phyloP scores from a whole-genome alignment of 2,888 invertebrate species.

The Sinelater perroti region DNA sequence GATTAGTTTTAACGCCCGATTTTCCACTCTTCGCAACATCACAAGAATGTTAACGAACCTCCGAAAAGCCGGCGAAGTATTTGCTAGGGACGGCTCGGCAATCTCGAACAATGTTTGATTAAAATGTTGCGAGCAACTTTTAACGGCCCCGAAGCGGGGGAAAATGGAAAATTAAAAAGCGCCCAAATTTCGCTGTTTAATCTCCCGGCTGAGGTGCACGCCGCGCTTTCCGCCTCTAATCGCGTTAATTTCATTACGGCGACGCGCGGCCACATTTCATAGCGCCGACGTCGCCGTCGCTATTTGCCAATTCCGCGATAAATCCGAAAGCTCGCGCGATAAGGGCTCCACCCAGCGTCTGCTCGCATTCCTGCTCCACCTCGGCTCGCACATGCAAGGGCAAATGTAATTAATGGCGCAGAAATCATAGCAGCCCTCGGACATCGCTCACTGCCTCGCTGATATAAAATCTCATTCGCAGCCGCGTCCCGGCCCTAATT shows the following conservation, averaged over 20 bases:
- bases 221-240: too few species aligned
- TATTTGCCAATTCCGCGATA: constrained; percentile 30
- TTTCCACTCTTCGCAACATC: too few species aligned
- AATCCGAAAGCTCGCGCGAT: constrained; percentile 32
- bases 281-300: constrained; percentile 4
- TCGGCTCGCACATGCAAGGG: constrained; percentile 35
- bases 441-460: constrained; percentile 37
- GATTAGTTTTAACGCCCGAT: too few species aligned
- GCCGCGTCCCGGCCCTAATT: constrained; percentile 32
- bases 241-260: too few species aligned
- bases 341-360: constrained; percentile 35
- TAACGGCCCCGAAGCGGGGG: neutral
- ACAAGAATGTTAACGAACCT: too few species aligned
- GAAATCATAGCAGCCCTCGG: constrained; percentile 39
- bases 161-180: neutral
- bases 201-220: too few species aligned
- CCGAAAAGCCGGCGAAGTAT: neutral
- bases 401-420: constrained; percentile 38
- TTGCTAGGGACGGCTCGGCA: neutral
- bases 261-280: constrained; percentile 8
- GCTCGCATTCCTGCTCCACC: constrained; percentile 36
- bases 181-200: too few species aligned
- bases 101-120: neutral
- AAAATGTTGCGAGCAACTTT: constrained; percentile 1
- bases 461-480: constrained; percentile 40